These are phyloP conservation scores for Phalangium opilio DNA, from an alignment of 2,888 invertebrate genomes.

Conservation along the genomic window DNA sequence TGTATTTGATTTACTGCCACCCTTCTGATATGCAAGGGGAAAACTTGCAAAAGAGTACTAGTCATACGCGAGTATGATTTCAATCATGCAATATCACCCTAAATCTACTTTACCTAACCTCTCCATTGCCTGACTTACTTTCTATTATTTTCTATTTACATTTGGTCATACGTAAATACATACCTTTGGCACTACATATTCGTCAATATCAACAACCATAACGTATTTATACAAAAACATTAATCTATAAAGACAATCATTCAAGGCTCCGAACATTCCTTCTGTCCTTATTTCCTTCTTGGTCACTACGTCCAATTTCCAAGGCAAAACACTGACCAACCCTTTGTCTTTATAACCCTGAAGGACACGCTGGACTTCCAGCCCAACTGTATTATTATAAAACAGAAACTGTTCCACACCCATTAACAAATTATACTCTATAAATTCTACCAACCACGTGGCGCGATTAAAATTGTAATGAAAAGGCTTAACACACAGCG, in stretches of 20 bases:
- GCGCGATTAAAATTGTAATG: slow-evolving; percentile 33
- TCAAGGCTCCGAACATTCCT: slow-evolving; percentile 27
- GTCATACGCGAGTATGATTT: no score
- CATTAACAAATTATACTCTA: slow-evolving; percentile 36
- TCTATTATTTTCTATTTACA: no score
- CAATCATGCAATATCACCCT: no score
- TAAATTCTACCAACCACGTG: slow-evolving; percentile 36
- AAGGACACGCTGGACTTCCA: slow-evolving; percentile 31
- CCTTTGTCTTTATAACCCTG: slow-evolving; percentile 26
- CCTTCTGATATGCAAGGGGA: no score
- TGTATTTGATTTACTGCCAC: background rate
- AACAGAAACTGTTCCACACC: slow-evolving; percentile 37
- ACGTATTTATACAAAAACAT: slow-evolving; percentile 28
- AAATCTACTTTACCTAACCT: no score
- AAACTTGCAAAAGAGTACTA: no score
- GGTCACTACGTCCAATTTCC: slow-evolving; percentile 30
- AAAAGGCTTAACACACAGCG: slow-evolving; percentile 32
- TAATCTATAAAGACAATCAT: slow-evolving; percentile 28
- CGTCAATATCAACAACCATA: slow-evolving; percentile 26
- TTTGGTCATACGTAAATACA: no score
- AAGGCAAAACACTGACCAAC: slow-evolving; percentile 31
- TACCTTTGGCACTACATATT: slow-evolving; percentile 26
- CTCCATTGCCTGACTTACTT: no score
- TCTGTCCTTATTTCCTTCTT: slow-evolving; percentile 32
- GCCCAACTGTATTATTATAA: slow-evolving; percentile 32